These are phyloP conservation scores for Antheraea assamensis DNA, from an alignment of 2,888 invertebrate species.

Conservation along the genomic window DNA sequence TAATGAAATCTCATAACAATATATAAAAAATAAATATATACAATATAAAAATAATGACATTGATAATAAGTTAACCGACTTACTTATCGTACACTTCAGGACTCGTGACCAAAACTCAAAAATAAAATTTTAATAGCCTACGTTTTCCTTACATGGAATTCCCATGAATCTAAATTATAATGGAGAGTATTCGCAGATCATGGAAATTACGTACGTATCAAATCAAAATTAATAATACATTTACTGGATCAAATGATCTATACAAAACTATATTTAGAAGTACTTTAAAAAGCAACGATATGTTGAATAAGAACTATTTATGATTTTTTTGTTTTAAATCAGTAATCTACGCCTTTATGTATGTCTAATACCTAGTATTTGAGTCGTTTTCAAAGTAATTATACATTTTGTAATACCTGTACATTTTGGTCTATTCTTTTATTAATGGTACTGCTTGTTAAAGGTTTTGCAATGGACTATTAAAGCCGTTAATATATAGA, in stretches of 20 bases:
- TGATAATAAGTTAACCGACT: background rate
- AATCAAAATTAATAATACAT: background rate
- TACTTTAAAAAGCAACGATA: background rate
- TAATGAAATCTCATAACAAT: background rate
- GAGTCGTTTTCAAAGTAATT: background rate
- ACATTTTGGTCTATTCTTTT: background rate
- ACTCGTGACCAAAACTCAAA: background rate
- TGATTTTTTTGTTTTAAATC: too few species aligned
- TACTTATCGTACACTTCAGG: background rate
- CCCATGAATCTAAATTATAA: slow-evolving; percentile 46
- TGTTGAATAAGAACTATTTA: too few species aligned
- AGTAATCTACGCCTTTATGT: background rate
- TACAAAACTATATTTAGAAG: background rate
- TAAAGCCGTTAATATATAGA: background rate
- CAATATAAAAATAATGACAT: background rate
- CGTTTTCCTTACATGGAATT: slow-evolving; percentile 48
- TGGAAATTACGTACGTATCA: slow-evolving; percentile 90
- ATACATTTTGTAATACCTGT: too few species aligned
- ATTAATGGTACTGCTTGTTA: background rate
- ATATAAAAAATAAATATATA: background rate
- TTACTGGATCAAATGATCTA: background rate
- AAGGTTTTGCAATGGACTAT: background rate
- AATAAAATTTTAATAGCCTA: slow-evolving; percentile 31
- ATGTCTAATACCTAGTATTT: background rate
- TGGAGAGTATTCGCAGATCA: slow-evolving; percentile 85